Evolutionary conservation across 2,888 invertebrate genomes (phyloP), one percentile per base, ranked within the genome.

Genomic region (Lochmaea crataegi): DNA sequence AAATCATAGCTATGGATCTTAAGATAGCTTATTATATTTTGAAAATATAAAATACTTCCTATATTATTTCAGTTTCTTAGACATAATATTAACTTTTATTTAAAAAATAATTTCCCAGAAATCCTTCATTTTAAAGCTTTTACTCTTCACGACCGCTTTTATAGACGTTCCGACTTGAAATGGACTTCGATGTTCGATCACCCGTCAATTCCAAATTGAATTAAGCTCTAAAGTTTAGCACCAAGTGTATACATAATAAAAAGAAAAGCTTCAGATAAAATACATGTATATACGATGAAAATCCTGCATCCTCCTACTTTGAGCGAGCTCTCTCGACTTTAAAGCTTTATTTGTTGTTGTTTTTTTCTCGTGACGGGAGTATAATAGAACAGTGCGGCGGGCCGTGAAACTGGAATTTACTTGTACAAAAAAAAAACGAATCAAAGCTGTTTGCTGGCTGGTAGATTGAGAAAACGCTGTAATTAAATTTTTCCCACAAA

Each of bases 111-210:
- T 45, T 45, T 45, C 11, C n/a, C 45, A 45, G 45, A 12, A 2
- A 12, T 82, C 82, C 82, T 82, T 83, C 82, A 83, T 67, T 82
- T 83, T 83, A 80, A 81, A 78, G 82, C 80, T 82, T 82, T 82
- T 82, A 83, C 80, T 82, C 81, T 82, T 82, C 81, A 79, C 78
- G 78, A 70, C 71, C 58, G 56, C 71, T 72, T 79, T 77, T 77
- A 68, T 65, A 76, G 74, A 71, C 74, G 75, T 71, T 76, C 74
- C 68, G 76, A 77, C 77, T 77, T 73, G 75, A 77, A 77, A 77
- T 76, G 78, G 77, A 77, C 77, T 76, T 72, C 56, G 75, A 73
- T 74, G 73, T 77, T 77, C 78, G 78, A 78, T 77, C 77, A 78
- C 68, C 76, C 77, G 77, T 73, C 77, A 76, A 68, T 76, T 75